Evolutionary conservation across 2,797 vertebrate species (phyloP).

Genomic region (Takifugu rubripes): DNA sequence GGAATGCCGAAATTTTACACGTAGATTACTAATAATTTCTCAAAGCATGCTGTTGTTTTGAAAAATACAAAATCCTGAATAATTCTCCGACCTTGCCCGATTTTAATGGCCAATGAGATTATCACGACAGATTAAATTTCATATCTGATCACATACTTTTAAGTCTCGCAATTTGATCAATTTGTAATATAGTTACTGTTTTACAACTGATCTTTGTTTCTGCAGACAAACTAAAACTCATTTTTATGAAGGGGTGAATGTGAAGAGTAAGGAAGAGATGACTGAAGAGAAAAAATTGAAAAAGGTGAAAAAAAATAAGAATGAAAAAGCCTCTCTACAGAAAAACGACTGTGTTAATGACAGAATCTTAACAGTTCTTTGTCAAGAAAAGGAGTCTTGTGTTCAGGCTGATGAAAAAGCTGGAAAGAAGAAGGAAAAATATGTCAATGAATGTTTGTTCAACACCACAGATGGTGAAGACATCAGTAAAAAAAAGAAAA

Average conservation of each 20-base stretch:
- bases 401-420: slow-evolving; percentile 10
- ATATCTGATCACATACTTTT: no score
- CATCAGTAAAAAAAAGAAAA: slow-evolving; percentile 34
- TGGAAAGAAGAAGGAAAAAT: slow-evolving; percentile 28
- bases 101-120: no score
- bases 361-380: neutral
- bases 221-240: slow-evolving; percentile 15
- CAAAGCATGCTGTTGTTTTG: no score
- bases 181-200: no score
- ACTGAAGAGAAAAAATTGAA: slow-evolving; percentile 19
- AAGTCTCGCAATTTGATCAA: no score
- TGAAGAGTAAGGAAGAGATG: slow-evolving; percentile 24
- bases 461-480: slow-evolving; percentile 1
- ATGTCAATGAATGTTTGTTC: neutral
- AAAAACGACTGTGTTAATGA: slow-evolving; percentile 4
- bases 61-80: no score
- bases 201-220: slow-evolving; percentile 4
- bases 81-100: no score
- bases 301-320: slow-evolving; percentile 49
- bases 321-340: neutral
- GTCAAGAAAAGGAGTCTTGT: neutral
- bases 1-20: no score
- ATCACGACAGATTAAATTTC: no score
- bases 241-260: neutral
- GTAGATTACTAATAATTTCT: no score